Conservation (phyloP, 2,888 invertebrate genomes). For the Capitulum mitella region DNA sequence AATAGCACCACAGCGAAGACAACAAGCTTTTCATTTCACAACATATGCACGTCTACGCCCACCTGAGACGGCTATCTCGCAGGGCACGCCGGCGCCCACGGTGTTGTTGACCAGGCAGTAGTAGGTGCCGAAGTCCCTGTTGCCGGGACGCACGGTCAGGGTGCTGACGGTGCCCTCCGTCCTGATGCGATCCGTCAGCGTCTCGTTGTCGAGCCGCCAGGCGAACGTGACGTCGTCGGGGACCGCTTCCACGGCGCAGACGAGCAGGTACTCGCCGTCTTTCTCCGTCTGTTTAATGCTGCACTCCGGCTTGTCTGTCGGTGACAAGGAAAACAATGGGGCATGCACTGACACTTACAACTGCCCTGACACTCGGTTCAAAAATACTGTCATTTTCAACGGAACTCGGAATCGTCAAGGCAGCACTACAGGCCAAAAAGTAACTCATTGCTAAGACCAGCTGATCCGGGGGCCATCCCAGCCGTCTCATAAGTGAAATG, state of each 20-base stretch:
- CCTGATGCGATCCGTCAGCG: conserved; percentile 60
- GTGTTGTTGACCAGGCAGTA: conserved; percentile 76
- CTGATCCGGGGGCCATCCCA: too few species aligned
- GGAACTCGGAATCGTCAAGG: too few species aligned
- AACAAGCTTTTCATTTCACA: too few species aligned
- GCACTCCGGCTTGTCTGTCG: conserved; percentile 74
- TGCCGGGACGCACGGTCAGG: conserved; percentile 56
- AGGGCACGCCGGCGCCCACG: conserved; percentile 57
- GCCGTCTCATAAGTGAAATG: too few species aligned
- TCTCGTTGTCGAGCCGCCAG: conserved; percentile 70
- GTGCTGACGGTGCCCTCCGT: conserved; percentile 53
- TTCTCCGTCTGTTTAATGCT: conserved; percentile 64
- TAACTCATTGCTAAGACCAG: too few species aligned
- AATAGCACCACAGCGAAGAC: too few species aligned
- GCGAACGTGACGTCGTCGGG: conserved; percentile 67
- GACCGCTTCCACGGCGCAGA: conserved; percentile 74
- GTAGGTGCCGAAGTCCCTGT: conserved; percentile 65
- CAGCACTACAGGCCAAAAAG: too few species aligned
- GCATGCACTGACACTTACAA: too few species aligned
- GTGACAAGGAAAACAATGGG: neutral
- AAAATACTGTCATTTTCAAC: too few species aligned
- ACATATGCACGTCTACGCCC: too few species aligned
- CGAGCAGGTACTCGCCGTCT: conserved; percentile 65
- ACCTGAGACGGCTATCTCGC: conserved; percentile 52
- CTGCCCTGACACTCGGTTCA: too few species aligned